phyloP scores from a whole-genome alignment of 2,888 invertebrate species.

The Athalia circularis region DNA sequence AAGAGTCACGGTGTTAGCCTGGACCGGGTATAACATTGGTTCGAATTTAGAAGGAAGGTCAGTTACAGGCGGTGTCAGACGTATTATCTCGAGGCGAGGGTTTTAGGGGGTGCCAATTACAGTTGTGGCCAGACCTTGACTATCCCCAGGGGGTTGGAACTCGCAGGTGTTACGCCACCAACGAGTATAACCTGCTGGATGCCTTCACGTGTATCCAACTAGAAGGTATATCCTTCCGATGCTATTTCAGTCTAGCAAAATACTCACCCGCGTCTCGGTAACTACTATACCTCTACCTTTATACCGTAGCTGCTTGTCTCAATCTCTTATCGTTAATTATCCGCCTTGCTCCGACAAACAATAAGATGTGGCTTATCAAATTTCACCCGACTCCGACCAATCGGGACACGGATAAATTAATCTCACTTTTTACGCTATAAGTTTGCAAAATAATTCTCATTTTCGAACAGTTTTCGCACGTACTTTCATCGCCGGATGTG shows the following conservation, averaged over 20 bases:
- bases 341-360: too few species aligned
- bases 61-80: conserved; percentile 34
- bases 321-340: too few species aligned
- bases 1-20: too few species aligned
- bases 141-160: conserved; percentile 10
- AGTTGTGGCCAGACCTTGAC: conserved; percentile 37
- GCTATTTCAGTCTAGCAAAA: conserved; percentile 7
- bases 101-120: conserved; percentile 38
- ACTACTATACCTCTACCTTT: neutral
- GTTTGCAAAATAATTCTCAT: too few species aligned
- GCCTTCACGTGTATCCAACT: conserved; percentile 15
- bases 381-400: too few species aligned
- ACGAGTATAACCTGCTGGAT: conserved; percentile 14
- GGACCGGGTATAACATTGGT: too few species aligned
- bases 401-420: too few species aligned
- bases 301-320: too few species aligned
- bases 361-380: too few species aligned
- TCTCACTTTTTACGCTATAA: too few species aligned
- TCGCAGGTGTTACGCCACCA: conserved; percentile 23
- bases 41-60: conserved; percentile 8
- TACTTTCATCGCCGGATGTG: too few species aligned
- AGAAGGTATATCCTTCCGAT: conserved; percentile 1
- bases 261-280: neutral
- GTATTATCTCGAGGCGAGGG: conserved; percentile 18
- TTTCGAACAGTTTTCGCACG: too few species aligned